Base-by-base conservation (phyloP, 2,797 vertebrate species). In the Stomatorhinus walkeri region DNA sequence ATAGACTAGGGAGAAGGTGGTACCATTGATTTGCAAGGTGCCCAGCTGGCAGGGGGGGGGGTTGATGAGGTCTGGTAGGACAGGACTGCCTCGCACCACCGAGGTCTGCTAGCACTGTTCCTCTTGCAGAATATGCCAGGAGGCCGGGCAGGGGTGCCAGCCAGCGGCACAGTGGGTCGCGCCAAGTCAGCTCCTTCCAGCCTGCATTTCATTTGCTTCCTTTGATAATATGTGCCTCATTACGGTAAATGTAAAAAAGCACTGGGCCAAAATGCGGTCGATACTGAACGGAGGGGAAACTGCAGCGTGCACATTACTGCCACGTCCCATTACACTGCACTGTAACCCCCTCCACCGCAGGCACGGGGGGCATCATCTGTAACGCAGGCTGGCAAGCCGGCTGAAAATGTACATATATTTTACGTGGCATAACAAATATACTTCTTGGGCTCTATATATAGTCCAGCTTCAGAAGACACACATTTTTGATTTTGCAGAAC, bases 91-190 rank as follows among this genome's bases (percentile, higher is more conserved):
- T 32, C 68, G 12, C 68, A 36, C 68, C 68, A 36, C 32, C 32
- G 14, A 14, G 68, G 68, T 40, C 68, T 72, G 64, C 64, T 28
- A 68, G 16, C 16, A 16, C 76, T 48, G 6, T 8, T 59, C 16
- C 40, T 61, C 54, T 9, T 7, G 52, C 28, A 87, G 48, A 87
- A 46, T 8, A 28, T 28, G 32, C 32, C 40, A 10, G 14, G 54
- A n/a, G 40, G 54, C 43, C 19, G 14, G 19, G 40, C 40, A 36
- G 59, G 56, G 59, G n/a, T 68, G 19, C 87, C 43, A 22, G 16
- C 19, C 56, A 56, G 8, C 3, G 2, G 9, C 46, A 52, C 61
- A 79, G 85, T 46, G 5, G 36, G 93, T 93, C 24, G 3, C 93
- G 88, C 90, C 91, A 36, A 7, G 40, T 43, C 86, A 68, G 68